phyloP scores from a whole-genome alignment of 1,140 invertebrate species.

The Doryteuthis pealeii region DNA sequence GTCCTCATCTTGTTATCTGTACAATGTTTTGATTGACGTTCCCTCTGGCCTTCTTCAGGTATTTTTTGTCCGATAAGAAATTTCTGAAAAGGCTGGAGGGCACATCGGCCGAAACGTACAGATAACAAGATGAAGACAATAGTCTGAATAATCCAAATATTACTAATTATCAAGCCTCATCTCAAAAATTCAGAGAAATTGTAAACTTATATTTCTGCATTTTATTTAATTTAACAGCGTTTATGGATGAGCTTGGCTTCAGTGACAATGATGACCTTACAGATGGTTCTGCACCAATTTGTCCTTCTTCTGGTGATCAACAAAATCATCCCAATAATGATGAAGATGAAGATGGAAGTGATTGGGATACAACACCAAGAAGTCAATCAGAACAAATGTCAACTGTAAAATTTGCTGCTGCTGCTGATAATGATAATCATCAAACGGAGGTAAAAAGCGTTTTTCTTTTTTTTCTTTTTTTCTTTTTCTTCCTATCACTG shows the following conservation, averaged over 20 bases:
- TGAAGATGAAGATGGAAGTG: constrained; percentile 20
- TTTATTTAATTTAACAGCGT: constrained; percentile 15
- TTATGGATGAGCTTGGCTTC: constrained; percentile 41
- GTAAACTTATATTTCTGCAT: no score
- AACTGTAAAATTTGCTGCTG: neutral
- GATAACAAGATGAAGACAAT: no score
- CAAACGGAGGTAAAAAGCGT: neutral
- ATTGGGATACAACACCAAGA: constrained; percentile 31
- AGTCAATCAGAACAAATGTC: no score
- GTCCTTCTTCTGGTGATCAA: neutral
- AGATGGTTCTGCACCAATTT: constrained; percentile 22
- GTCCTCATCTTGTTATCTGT: no score
- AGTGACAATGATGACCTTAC: constrained; percentile 38
- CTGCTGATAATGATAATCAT: neutral
- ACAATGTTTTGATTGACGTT: no score
- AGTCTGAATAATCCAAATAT: no score
- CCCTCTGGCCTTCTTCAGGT: no score
- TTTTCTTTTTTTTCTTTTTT: neutral
- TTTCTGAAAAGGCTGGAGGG: no score
- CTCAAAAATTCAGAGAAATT: no score
- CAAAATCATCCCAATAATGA: neutral
- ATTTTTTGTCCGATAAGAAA: no score
- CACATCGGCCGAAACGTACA: no score
- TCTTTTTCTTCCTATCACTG: neutral
- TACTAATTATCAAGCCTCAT: no score